These are phyloP conservation scores for Microctonus brassicae DNA, from an alignment of 2,888 invertebrate genomes.

Conservation along the genomic window DNA sequence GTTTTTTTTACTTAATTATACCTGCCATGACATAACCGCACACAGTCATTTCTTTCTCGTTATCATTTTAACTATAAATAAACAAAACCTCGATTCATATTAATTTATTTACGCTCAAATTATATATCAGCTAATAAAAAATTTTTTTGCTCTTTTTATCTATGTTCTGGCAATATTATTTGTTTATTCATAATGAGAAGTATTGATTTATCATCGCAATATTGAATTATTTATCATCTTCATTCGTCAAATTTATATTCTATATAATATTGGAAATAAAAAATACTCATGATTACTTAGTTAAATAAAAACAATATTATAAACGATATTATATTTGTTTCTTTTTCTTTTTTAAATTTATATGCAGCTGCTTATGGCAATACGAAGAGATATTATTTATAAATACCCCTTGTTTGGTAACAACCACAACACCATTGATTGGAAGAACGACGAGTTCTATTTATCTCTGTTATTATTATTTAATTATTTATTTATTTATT, in stretches of 20 bases:
- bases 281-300: not conserved
- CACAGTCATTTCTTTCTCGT: not conserved
- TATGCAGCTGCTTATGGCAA: slow-evolving; percentile 46
- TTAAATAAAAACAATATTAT: slow-evolving; percentile 17
- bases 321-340: slow-evolving; percentile 1
- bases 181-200: not conserved
- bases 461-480: slow-evolving; percentile 27
- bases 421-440: slow-evolving; percentile 31
- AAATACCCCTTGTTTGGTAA: slow-evolving; percentile 39
- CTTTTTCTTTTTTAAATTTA: slow-evolving; percentile 31
- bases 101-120: not conserved
- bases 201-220: not conserved
- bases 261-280: not conserved
- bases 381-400: slow-evolving; percentile 42
- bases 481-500: too few relatives aligned
- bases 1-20: not conserved
- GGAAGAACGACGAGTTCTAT: slow-evolving; percentile 37
- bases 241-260: not conserved
- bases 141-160: too few relatives aligned
- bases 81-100: not conserved
- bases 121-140: not conserved
- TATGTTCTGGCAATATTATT: too few relatives aligned
- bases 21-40: not conserved
- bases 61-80: not conserved
- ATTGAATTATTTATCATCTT: not conserved